These are phyloP conservation scores for Sarcoramphus papa DNA, from an alignment of 2,797 vertebrate species.

Conservation along the genomic window DNA sequence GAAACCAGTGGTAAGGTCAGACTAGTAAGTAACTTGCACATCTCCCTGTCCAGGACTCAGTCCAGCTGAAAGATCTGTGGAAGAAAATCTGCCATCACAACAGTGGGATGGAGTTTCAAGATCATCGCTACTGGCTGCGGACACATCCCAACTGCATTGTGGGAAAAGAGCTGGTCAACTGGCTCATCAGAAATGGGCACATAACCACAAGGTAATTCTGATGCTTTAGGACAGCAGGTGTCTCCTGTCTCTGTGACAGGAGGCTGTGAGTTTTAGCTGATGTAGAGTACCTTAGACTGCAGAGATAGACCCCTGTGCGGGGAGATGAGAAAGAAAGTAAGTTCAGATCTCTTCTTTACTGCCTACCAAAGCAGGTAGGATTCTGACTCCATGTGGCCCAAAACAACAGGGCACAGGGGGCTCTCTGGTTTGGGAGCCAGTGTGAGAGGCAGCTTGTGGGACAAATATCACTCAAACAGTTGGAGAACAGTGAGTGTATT, in stretches of 20 bases:
- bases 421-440: background rate
- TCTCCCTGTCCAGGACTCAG: slow-evolving; percentile 83
- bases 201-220: slow-evolving; percentile 87
- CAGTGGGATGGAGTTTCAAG: slow-evolving; percentile 98
- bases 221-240: background rate
- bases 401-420: background rate
- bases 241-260: background rate
- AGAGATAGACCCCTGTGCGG: background rate
- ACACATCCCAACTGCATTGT: slow-evolving; percentile 98
- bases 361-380: background rate
- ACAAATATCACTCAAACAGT: background rate
- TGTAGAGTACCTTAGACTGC: background rate
- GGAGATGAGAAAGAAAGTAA: background rate
- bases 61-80: slow-evolving; percentile 95
- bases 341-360: background rate
- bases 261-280: background rate
- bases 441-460: background rate
- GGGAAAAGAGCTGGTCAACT: slow-evolving; percentile 97
- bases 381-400: background rate
- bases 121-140: slow-evolving; percentile 96
- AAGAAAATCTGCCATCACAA: slow-evolving; percentile 97
- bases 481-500: background rate
- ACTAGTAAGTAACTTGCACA: background rate
- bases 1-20: background rate
- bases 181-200: slow-evolving; percentile 94